These are phyloP conservation scores for Ypsolopha scabrella DNA, from an alignment of 2,888 invertebrate genomes.

Conservation along the genomic window DNA sequence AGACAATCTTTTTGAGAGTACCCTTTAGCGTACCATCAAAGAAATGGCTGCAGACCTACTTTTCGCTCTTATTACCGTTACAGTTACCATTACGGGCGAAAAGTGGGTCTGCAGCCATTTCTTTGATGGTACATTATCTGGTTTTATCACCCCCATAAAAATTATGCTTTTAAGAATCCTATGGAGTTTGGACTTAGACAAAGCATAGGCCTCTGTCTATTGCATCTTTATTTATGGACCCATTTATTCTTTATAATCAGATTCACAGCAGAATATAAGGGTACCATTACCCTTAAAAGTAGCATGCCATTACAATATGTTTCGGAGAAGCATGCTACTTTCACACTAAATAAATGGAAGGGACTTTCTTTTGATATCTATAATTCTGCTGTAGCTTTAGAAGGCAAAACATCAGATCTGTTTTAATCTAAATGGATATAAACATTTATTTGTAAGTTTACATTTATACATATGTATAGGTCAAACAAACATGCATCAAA, in stretches of 20 bases:
- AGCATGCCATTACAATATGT: conserved; percentile 63
- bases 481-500: too few relatives aligned
- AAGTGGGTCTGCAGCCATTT: too few relatives aligned
- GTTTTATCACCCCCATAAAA: too few relatives aligned
- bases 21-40: too few relatives aligned
- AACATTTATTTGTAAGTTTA: not conserved
- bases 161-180: too few relatives aligned
- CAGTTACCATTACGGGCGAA: too few relatives aligned
- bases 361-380: conserved; percentile 13
- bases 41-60: too few relatives aligned
- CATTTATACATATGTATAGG: too few relatives aligned
- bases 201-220: not conserved
- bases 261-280: conserved; percentile 29
- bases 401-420: conserved; percentile 61
- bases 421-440: conserved; percentile 27
- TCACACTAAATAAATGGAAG: conserved; percentile 49
- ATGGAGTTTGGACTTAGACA: too few relatives aligned
- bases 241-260: not conserved
- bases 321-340: conserved; percentile 60
- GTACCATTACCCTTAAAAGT: conserved; percentile 34
- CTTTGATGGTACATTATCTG: too few relatives aligned
- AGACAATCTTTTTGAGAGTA: not conserved
- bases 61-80: too few relatives aligned
- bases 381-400: conserved; percentile 22
- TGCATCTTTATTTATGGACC: not conserved